Base-by-base conservation (phyloP, 1,140 invertebrate species). In the Hyles euphorbiae region DNA sequence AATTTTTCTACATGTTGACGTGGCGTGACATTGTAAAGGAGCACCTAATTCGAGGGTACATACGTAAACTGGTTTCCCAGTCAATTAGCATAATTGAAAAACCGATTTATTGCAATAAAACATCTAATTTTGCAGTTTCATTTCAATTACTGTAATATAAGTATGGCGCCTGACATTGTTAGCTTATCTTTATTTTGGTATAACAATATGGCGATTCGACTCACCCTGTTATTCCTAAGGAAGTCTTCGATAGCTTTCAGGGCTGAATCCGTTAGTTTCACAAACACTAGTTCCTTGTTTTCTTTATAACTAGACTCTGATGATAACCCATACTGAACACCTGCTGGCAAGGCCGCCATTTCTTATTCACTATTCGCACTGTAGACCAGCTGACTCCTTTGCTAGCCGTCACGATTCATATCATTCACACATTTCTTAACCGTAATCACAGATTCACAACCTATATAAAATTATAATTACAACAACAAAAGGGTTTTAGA, bases 261-360 rank as follows among this genome's bases (percentile, higher is more conserved):
- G 69, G 96, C 95, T 63, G 97, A 97, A 93, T 98, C 97, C 75
- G 96, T 98, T 81, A 98, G 92, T 93, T 97, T 98, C 82, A 98
- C 95, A 91, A 97, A 97, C 89, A 98, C 93, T 85, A 97, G 92
- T 81, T 95, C 94, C 91, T 97, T 97, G 90, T 94, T 94, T 91
- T 94, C 94, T 91, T 94, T 92, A 91, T 93, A 94, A 92, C 92
- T 93, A 90, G 92, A 93, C 89, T 95, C 94, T 87, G 96, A 96
- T 91, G 95, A 96, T 92, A 97, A 95, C 91, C 95, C 95, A 95
- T 97, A 98, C 92, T 97, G 94, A 91, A 94, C 93, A 93, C 96
- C 96, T 94, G 96, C 94, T 92, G 94, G 94, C 92, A 97, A 94
- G 92, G 95, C 93, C 94, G 96, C 96, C 96, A 97, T 98, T 95